Evolutionary conservation across 2,888 invertebrate genomes (phyloP).

Genomic region (Papilio protenor): DNA sequence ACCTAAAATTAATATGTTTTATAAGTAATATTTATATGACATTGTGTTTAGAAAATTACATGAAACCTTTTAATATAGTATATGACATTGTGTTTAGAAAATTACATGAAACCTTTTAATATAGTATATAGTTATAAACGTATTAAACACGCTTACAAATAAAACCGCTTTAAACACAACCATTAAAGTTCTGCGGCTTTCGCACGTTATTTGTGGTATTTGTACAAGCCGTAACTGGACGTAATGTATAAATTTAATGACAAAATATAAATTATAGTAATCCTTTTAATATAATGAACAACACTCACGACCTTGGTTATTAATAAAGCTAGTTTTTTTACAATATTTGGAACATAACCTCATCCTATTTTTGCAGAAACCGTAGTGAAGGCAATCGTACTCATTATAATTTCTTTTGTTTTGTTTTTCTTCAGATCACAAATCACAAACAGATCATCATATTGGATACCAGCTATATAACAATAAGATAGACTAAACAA

Average conservation of each 20-base stretch:
- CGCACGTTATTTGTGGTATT: slow-evolving; percentile 38
- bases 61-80: not conserved
- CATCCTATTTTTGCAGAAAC: no score
- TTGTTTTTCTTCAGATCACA: no score
- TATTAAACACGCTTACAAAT: slow-evolving; percentile 13
- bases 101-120: not conserved
- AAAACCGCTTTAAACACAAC: slow-evolving; percentile 28
- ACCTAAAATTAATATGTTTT: no score
- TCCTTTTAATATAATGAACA: not conserved
- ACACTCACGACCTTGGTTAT: not conserved
- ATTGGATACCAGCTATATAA: no score
- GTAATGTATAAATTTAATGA: slow-evolving; percentile 13
- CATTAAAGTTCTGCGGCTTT: slow-evolving; percentile 36
- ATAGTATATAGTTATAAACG: slow-evolving; percentile 3
- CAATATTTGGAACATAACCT: no score
- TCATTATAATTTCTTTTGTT: no score
- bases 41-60: not conserved
- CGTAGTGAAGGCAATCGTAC: no score
- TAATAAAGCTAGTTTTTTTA: no score
- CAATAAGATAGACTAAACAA: no score
- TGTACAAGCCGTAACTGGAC: slow-evolving; percentile 22
- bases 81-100: not conserved
- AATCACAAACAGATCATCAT: no score
- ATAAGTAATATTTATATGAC: no score
- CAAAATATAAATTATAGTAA: not conserved